These are phyloP conservation scores for Exaiptasia diaphana DNA, from an alignment of 64 coral and sea anemone species.

Conservation along the genomic window DNA sequence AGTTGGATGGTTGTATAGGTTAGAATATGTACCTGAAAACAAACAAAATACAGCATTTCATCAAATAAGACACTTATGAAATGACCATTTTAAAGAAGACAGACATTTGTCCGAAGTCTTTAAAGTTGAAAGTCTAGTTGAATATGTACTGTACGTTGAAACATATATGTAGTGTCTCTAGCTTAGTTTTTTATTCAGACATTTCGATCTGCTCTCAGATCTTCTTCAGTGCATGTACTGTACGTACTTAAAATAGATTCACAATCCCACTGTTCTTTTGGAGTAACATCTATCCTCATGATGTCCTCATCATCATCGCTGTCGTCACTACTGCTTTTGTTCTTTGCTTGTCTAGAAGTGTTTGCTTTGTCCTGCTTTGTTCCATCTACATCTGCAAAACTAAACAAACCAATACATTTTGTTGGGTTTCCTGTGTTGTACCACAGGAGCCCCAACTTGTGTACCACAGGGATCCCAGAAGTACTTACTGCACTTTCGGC, in stretches of 20 bases:
- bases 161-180: no score
- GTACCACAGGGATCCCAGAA: no score
- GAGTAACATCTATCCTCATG: slow-evolving; percentile 42
- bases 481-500: slow-evolving; percentile 30
- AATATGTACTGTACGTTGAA: no score
- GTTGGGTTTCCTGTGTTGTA: no score
- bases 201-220: no score
- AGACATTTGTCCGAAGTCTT: no score
- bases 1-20: slow-evolving; percentile 91
- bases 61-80: neutral
- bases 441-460: no score
- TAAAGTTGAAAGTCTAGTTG: no score
- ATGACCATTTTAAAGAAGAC: no score
- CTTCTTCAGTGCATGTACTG: no score
- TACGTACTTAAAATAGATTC: slow-evolving; percentile 97
- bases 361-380: neutral
- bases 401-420: neutral
- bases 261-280: slow-evolving; percentile 94
- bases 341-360: no score
- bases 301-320: slow-evolving; percentile 30
- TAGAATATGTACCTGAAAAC: slow-evolving; percentile 86
- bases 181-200: no score
- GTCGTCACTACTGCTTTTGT: neutral
- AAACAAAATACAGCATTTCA: neutral
- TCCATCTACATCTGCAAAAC: neutral